Evolutionary conservation across 2,888 invertebrate species (phyloP), one percentile per base, ranked within the genome.

Genomic region (Drosophila hamatofila): DNA sequence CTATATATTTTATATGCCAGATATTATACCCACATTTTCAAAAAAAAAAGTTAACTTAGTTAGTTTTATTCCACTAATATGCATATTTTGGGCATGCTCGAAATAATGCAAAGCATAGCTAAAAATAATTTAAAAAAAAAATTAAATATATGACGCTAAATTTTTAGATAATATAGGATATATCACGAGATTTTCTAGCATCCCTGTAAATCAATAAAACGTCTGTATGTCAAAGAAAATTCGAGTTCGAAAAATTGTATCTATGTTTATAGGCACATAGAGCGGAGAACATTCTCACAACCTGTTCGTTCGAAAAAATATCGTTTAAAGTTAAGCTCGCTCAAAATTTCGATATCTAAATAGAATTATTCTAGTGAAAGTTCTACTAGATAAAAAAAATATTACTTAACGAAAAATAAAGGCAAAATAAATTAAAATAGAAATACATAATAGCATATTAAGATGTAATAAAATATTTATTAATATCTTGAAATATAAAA

Each of bases 161-260:
- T 7, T 23, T 8, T n/a, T 6, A 25, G 6, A 5, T n/a, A 11
- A 4, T 33, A 1, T n/a, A 3, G 2, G 8, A n/a, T 9, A 25
- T 35, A 33, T 55, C 12, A 14, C 33, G 11, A 23, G 23, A 5
- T 12, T 2, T 2, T 7, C 0, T 16, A 27, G 27, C 62, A 62
- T 0, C 62, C 62, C 62, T 62, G 35, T 21, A 27, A 44, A 62
- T 61, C 62, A 27, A 62, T 62, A 21, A 44, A 35, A 25, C 14
- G 16, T 33, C 18, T 7, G n/a, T 42, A 33, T 44, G 42, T 33
- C 21, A 8, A 14, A 0, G 2, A 9, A 18, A 42, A n/a, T 25
- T 35, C 35, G 12, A 21, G 6, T 27, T 62, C 62, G 62, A 44
- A 57, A 35, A 44, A 12, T 3, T 7, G n/a, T n/a, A 42, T 42